Evolutionary conservation across 2,888 invertebrate species (phyloP).

Genomic region (Hydroisotoma schaefferi): DNA sequence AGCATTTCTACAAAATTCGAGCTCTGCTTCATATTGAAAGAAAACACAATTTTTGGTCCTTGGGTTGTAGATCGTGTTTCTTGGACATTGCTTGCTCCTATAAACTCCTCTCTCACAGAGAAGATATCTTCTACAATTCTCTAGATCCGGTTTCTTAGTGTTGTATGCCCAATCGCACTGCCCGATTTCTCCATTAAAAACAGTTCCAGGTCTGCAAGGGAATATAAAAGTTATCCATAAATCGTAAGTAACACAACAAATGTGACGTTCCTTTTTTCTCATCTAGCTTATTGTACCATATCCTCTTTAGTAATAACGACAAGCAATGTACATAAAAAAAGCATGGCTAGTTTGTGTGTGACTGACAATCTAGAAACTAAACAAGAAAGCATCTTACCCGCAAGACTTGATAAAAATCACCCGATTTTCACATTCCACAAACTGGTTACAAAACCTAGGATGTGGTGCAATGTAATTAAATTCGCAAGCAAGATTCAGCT

Average conservation of each 20-base stretch:
- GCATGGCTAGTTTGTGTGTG: too few relatives aligned
- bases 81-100: conserved; percentile 17
- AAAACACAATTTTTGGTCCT: conserved; percentile 15
- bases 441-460: conserved; percentile 36
- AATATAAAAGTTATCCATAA: too few relatives aligned
- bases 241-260: too few relatives aligned
- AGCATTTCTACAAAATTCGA: not conserved
- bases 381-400: conserved; percentile 32
- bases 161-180: conserved; percentile 45
- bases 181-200: conserved; percentile 36
- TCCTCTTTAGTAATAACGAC: not conserved
- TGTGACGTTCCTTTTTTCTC: too few relatives aligned
- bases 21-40: not conserved
- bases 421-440: conserved; percentile 44
- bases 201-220: conserved; percentile 41
- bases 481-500: conserved; percentile 33
- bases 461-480: conserved; percentile 44
- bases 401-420: conserved; percentile 40
- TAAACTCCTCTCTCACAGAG: conserved; percentile 30
- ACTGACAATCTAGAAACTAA: too few relatives aligned
- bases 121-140: conserved; percentile 28
- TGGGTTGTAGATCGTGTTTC: conserved; percentile 24
- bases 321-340: not conserved
- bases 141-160: conserved; percentile 18
- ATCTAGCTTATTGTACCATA: too few relatives aligned